Evolutionary conservation across 2,113 vertebrate genomes (phyloP), one percentile per base, ranked within the genome.

Genomic region (Monarcha castaneiventris): DNA sequence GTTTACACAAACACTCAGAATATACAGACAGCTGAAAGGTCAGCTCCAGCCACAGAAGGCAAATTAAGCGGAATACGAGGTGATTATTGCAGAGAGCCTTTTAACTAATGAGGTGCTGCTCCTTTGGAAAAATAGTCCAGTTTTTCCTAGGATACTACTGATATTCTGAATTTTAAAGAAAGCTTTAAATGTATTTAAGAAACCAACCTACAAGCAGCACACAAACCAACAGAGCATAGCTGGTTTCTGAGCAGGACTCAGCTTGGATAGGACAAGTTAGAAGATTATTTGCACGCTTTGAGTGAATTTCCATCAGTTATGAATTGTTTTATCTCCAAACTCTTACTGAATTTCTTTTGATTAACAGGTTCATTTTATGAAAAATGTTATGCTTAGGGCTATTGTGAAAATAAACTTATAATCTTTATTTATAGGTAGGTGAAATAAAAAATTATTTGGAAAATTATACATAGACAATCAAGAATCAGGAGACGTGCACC

Each of bases 1-100:
- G 95, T 98, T 98, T 97, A 97, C 97, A 97, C 79, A 97, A 98
- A 98, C 97, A 97, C 94, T 96, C 97, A 43, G 75, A 73, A 90
- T 20, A 76, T 2, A 95, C 88, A 76, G 94, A 80, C 76, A 93
- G 97, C 75, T 92, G 95, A 96, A 73, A 96, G 96, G 96, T 94
- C 95, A 95, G 35, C 95, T 78, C 91, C 94, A 95, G 76, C 91
- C 32, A 8, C 33, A 3, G 33, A 63, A 93, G 95, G 94, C 95
- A 90, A 77, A 94, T 71, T 66, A 61, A 96, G 90, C 68, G 29
- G 87, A 96, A 67, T 17, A 13, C 2, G 16, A 90, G 66, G 94
- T 13, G 61, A 68, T 83, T 74, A 85, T 62, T 35, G 44, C 52
- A 61, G 33, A 83, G 56, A 67, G 46, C 3, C 22, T 52, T 51